These are phyloP conservation scores for Spheniscus humboldti DNA, from an alignment of 2,797 vertebrate genomes.

Conservation along the genomic window DNA sequence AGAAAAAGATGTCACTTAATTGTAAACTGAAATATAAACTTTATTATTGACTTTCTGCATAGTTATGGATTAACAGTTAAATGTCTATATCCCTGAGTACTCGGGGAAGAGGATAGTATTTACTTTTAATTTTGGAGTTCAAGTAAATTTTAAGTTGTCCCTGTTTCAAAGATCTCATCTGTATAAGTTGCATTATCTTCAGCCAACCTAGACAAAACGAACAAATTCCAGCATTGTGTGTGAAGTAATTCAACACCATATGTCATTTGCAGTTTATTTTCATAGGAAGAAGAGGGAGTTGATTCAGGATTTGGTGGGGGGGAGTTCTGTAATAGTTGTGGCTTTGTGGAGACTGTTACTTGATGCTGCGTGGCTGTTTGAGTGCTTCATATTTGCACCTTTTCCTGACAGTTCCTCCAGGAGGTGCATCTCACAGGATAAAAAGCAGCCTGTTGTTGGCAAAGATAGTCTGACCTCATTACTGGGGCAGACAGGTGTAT, in stretches of 20 bases:
- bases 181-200: background rate
- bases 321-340: background rate
- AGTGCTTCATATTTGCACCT: background rate
- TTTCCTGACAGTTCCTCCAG: background rate
- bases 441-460: background rate
- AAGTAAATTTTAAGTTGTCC: background rate
- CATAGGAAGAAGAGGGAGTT: background rate
- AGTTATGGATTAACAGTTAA: background rate
- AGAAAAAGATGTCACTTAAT: background rate
- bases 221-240: background rate
- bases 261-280: background rate
- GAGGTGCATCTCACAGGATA: background rate
- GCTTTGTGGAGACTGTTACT: background rate
- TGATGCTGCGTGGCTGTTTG: background rate
- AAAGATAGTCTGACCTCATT: conserved; percentile 17
- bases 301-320: background rate
- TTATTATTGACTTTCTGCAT: background rate
- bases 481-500: conserved; percentile 24
- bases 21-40: background rate
- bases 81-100: background rate
- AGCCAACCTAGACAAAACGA: background rate
- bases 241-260: background rate
- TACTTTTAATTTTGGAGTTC: background rate
- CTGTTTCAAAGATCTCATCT: background rate
- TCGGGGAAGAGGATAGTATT: background rate